Percentiles rank a stretch among this genome's conserved stretches.
phyloP scores from a whole-genome alignment of 2,888 invertebrate genomes.

The Rhyacophila evoluta region DNA sequence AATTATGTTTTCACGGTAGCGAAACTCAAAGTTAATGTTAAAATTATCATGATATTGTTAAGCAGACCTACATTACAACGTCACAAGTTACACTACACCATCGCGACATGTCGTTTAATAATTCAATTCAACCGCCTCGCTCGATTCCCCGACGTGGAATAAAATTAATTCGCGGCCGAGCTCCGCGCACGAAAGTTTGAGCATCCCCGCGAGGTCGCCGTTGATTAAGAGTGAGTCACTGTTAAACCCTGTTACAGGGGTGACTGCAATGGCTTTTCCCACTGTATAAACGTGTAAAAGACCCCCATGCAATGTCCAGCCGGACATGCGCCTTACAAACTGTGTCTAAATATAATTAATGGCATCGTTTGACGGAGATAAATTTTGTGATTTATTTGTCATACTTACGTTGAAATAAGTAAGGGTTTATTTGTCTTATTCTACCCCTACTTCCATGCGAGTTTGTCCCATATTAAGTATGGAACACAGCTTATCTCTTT shows the following conservation, averaged over 20 bases:
- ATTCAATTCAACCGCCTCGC: not conserved
- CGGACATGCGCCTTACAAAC: not conserved
- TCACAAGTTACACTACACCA: not conserved
- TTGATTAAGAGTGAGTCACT: slow-evolving; percentile 15
- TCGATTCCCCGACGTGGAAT: not conserved
- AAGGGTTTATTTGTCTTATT: no score
- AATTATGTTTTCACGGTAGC: no score
- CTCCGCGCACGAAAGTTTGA: not conserved
- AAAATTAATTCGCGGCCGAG: not conserved
- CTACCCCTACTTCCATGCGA: no score
- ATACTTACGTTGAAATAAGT: no score
- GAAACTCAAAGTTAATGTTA: no score
- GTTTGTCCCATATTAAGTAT: no score
- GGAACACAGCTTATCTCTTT: no score
- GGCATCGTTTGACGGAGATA: no score
- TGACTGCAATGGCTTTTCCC: slow-evolving; percentile 11
- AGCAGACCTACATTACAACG: not conserved
- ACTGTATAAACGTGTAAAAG: not conserved
- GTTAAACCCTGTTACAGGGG: slow-evolving; percentile 9
- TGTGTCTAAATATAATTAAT: not conserved
- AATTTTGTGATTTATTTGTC: no score
- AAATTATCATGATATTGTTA: not conserved
- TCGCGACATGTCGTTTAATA: not conserved
- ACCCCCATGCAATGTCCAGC: not conserved
- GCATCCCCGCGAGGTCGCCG: not conserved